phyloP scores from a whole-genome alignment of 2,888 invertebrate genomes.

The Diplazon laetatorius region DNA sequence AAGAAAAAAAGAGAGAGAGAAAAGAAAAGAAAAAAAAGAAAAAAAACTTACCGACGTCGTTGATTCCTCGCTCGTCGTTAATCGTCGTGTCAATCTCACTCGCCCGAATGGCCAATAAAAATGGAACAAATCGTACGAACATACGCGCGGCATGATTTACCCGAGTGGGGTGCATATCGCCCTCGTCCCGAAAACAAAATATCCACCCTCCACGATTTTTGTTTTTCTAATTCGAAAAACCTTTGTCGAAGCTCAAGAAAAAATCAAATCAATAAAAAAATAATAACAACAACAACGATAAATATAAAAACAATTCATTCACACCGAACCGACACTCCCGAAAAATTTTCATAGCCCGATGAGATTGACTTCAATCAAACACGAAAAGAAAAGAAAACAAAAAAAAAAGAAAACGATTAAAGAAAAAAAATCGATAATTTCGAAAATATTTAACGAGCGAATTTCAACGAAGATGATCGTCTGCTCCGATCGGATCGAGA shows the following conservation, averaged over 20 bases:
- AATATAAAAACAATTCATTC: too few species aligned
- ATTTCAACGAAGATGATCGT: conserved; percentile 8
- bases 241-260: background rate
- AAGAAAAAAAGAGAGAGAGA: too few species aligned
- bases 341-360: background rate
- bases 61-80: conserved; percentile 35
- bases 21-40: background rate
- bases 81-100: conserved; percentile 19
- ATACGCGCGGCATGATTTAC: conserved; percentile 20
- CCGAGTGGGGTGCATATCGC: conserved; percentile 45
- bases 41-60: conserved; percentile 43
- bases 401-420: too few species aligned
- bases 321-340: background rate
- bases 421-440: too few species aligned
- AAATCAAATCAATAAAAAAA: too few species aligned
- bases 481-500: conserved; percentile 14
- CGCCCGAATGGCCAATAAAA: conserved; percentile 40
- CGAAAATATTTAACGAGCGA: background rate
- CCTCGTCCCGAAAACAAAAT: background rate
- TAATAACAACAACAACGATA: too few species aligned
- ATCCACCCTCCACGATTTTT: background rate
- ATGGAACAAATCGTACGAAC: conserved; percentile 12
- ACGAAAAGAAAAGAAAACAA: background rate
- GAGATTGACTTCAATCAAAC: background rate
- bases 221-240: background rate